These are phyloP conservation scores for Manacus vitellinus DNA, from an alignment of 2,113 vertebrate genomes.

Conservation along the genomic window DNA sequence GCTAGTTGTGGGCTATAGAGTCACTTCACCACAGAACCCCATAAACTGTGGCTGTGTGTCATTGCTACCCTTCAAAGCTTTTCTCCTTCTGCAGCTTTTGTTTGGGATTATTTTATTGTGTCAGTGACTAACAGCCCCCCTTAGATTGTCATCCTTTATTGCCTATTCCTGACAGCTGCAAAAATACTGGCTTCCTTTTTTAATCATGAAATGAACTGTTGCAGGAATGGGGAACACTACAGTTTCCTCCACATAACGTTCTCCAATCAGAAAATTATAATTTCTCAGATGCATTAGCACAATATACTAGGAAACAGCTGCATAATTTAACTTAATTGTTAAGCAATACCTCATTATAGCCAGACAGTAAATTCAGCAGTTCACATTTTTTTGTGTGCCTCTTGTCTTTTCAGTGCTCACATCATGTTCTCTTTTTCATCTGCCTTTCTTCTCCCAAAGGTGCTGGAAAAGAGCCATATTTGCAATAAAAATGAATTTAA, in stretches of 20 bases:
- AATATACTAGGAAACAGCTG: conserved; percentile 71
- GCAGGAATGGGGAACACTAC: conserved; percentile 32
- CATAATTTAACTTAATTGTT: conserved; percentile 78
- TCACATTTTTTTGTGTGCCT: conserved; percentile 38
- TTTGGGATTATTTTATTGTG: conserved; percentile 31
- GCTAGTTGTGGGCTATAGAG: not conserved
- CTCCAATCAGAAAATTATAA: conserved; percentile 54
- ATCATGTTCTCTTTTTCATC: not conserved
- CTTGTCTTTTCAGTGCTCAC: conserved; percentile 1
- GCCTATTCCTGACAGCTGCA: conserved; percentile 56
- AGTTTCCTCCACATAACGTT: conserved; percentile 58
- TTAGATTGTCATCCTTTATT: conserved; percentile 57
- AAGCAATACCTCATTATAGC: conserved; percentile 68
- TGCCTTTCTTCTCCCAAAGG: not conserved
- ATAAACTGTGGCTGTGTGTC: not conserved
- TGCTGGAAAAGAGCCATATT: conserved; percentile 9
- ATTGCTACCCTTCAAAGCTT: not conserved
- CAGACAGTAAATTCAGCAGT: conserved; percentile 63
- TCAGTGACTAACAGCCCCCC: conserved; percentile 45
- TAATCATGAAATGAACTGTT: conserved; percentile 66
- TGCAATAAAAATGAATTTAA: conserved; percentile 1
- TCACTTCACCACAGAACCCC: not conserved
- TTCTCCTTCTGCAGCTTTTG: conserved; percentile 10
- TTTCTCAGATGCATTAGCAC: conserved; percentile 63
- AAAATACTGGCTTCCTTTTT: conserved; percentile 57